Base-by-base conservation (phyloP, 1,140 invertebrate species). In the Gryllus bimaculatus region DNA sequence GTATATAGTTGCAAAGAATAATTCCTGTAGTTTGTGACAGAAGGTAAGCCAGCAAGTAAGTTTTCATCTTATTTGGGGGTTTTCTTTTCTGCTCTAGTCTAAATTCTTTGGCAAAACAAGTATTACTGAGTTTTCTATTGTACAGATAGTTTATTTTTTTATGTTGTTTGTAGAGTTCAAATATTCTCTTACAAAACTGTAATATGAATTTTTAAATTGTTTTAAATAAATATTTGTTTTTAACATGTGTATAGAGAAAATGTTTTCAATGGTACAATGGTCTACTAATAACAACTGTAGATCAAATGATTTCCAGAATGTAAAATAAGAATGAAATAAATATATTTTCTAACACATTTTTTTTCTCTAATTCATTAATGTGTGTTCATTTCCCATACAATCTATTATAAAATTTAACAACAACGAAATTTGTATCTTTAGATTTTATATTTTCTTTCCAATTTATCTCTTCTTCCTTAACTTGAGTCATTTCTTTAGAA, bases 341-440 rank as follows among this genome's bases (percentile, higher is more conserved):
- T 66, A 66, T 66, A 66, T 66, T 66, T 66, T 66, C 54, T 66
- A 66, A 66, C 54, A 66, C 54, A 66, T 66, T 10, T 66, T 66
- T 66, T 66, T 66, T 66, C 18, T 66, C 18, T 66, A 2, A 39
- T 39, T 39, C 5, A 39, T 39, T 39, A 39, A 39, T 39, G 26
- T 39, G 26, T 39, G 1, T 39, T 39, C 26, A 1, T 39, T 39
- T 5, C 1, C 26, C 26, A 39, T 39, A 39, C 26, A 39, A 39
- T 2, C 26, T 39, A 39, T 39, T 39, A 39, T 39, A 2, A 39
- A 1, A 39, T 39, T 39, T 39, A 39, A 39, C 26, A 39, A 39
- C 1, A 39, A 39, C 26, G 5, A 39, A 5, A 39, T 39, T 39
- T 39, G 26, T 39, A 39, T 39, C 1, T 39, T 39, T 39, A 39